Conservation (phyloP, 2,113 vertebrate species). For the Furnarius figulus region DNA sequence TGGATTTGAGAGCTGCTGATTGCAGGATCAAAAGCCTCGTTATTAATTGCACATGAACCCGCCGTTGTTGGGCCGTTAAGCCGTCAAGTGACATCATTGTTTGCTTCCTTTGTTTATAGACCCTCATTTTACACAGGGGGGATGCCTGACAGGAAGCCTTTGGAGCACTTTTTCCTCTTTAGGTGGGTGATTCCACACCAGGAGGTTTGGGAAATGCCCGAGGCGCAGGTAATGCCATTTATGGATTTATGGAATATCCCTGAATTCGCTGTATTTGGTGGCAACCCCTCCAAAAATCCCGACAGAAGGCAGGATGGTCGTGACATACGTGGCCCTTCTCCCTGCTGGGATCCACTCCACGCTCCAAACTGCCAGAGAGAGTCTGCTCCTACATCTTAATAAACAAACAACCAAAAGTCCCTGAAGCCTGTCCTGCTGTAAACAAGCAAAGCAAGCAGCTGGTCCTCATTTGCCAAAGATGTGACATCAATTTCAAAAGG, state of each 20-base stretch:
- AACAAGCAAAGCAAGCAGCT: constrained; percentile 68
- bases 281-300: accelerated
- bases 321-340: not conserved
- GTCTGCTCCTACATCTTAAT: not conserved
- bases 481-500: constrained; percentile 35
- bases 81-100: constrained; percentile 19
- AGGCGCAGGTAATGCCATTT: accelerated
- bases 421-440: constrained; percentile 41
- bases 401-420: not conserved
- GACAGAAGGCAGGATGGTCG: accelerated
- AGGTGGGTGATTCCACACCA: not conserved
- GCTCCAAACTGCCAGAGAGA: not conserved
- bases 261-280: not conserved
- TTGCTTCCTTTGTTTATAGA: constrained; percentile 36
- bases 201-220: not conserved
- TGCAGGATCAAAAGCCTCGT: constrained; percentile 44
- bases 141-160: not conserved
- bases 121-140: not conserved
- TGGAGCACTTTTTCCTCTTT: not conserved
- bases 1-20: constrained; percentile 11
- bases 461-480: constrained; percentile 52
- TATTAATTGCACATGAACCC: constrained; percentile 55
- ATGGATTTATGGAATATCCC: not conserved
- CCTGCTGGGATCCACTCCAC: not conserved
- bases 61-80: not conserved